phyloP scores from a whole-genome alignment of 1,140 invertebrate genomes.

The Drosophila obscura region DNA sequence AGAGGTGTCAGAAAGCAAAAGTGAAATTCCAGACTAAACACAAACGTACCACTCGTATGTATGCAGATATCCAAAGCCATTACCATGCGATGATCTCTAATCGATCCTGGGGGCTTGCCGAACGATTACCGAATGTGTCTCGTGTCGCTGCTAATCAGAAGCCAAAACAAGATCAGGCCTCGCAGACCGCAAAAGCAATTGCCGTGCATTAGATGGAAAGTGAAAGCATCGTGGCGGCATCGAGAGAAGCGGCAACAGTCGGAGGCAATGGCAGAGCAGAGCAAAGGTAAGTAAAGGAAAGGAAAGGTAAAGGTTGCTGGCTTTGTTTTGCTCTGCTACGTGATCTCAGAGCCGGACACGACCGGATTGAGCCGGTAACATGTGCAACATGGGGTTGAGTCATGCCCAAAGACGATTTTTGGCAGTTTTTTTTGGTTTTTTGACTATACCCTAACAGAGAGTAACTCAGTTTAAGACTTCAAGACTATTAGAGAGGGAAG shows the following conservation, averaged over 20 bases:
- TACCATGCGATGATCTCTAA: slow-evolving; percentile 8
- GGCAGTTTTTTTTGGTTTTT: slow-evolving; percentile 23
- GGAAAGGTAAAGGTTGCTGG: slow-evolving; percentile 61
- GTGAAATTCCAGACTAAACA: slow-evolving; percentile 56
- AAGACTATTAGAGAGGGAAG: no score
- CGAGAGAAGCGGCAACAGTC: slow-evolving; percentile 1
- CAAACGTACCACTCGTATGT: not conserved
- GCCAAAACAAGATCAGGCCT: slow-evolving; percentile 46
- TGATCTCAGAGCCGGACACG: slow-evolving; percentile 41
- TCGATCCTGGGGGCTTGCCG: slow-evolving; percentile 4
- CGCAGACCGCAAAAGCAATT: slow-evolving; percentile 63
- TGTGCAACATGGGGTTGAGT: slow-evolving; percentile 30
- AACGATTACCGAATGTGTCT: slow-evolving; percentile 35
- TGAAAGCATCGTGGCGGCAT: slow-evolving; percentile 56
- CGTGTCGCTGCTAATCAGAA: slow-evolving; percentile 63
- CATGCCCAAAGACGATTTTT: slow-evolving; percentile 34
- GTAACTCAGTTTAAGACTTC: no score
- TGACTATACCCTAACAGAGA: slow-evolving; percentile 5
- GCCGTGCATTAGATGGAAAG: slow-evolving; percentile 66
- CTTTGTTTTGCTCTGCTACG: slow-evolving; percentile 21
- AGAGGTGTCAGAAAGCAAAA: slow-evolving; percentile 73
- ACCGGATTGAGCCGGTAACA: slow-evolving; percentile 4
- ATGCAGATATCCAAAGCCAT: slow-evolving; percentile 41
- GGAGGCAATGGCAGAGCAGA: slow-evolving; percentile 7
- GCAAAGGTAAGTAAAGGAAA: slow-evolving; percentile 23